Percentiles rank a stretch among this genome's conserved stretches.
These are phyloP conservation scores for Nephrotoma guestfalica DNA, from an alignment of 2,888 invertebrate genomes.

Conservation along the genomic window DNA sequence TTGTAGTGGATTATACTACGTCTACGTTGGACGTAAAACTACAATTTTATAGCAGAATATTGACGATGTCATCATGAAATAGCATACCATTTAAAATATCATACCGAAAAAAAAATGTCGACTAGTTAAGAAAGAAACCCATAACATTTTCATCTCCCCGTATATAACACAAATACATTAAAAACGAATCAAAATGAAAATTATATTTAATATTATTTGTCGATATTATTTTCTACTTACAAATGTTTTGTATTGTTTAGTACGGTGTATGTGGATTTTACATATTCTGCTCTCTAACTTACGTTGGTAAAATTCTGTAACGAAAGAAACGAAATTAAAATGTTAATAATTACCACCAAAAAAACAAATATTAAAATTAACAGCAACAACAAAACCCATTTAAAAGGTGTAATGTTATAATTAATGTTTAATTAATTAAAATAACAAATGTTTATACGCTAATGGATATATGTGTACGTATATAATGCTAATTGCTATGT, in stretches of 20 bases:
- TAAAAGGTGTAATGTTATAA: not conserved
- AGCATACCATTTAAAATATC: not conserved
- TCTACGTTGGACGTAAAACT: no score
- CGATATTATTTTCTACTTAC: not conserved
- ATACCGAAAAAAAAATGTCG: not conserved
- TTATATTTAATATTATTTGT: not conserved
- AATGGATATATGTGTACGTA: not conserved
- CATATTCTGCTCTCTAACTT: not conserved
- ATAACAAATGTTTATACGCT: not conserved
- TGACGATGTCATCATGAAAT: no score
- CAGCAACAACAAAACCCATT: not conserved
- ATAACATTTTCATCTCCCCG: not conserved
- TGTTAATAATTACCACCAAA: not conserved
- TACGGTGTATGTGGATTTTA: not conserved
- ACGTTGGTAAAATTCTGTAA: not conserved
- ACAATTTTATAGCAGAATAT: no score
- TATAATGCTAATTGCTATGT: not conserved
- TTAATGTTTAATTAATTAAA: not conserved
- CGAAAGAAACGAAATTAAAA: not conserved
- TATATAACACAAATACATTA: not conserved
- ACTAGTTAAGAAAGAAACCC: not conserved
- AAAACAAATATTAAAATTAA: not conserved
- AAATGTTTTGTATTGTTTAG: not conserved
- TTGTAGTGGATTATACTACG: no score
- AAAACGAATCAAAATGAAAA: not conserved